These are phyloP conservation scores for Eudemis profundana DNA, from an alignment of 2,888 invertebrate genomes.

Conservation along the genomic window DNA sequence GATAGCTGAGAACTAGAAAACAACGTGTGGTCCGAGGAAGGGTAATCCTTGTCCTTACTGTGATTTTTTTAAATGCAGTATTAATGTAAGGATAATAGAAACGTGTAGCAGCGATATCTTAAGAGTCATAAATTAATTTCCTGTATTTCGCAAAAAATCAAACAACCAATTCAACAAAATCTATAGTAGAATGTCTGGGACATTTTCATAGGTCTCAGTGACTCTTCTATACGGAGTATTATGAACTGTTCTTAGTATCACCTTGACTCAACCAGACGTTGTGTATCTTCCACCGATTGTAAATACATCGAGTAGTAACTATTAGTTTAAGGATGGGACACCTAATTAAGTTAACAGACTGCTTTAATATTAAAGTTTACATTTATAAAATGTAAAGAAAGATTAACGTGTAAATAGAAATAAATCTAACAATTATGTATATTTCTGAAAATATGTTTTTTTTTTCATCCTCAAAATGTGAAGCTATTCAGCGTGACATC, in stretches of 20 bases:
- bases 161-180: not conserved
- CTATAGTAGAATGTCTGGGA: not conserved
- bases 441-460: constrained; percentile 20
- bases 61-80: constrained; percentile 22
- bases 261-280: constrained; percentile 27
- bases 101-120: not conserved
- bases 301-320: constrained; percentile 24
- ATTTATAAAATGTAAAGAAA: constrained; percentile 75
- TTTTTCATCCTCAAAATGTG: too few relatives aligned
- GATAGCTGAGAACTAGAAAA: constrained; percentile 76
- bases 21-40: constrained; percentile 50
- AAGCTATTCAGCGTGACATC: too few relatives aligned
- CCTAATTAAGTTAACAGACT: constrained; percentile 60
- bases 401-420: constrained; percentile 39
- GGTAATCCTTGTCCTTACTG: constrained; percentile 29
- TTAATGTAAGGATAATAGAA: constrained; percentile 1
- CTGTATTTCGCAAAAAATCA: too few relatives aligned
- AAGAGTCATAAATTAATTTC: not conserved
- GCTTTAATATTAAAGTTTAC: constrained; percentile 62
- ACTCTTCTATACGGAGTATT: constrained; percentile 12
- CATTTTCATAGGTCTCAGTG: not conserved
- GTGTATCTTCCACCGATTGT: constrained; percentile 33
- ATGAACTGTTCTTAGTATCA: constrained; percentile 10
- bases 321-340: constrained; percentile 23
- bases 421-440: constrained; percentile 33